A percentile compares a stretch with the other conserved stretches of the same genome.
Evolutionary conservation across 2,888 invertebrate species (phyloP).

Genomic region (Julus scanicus): DNA sequence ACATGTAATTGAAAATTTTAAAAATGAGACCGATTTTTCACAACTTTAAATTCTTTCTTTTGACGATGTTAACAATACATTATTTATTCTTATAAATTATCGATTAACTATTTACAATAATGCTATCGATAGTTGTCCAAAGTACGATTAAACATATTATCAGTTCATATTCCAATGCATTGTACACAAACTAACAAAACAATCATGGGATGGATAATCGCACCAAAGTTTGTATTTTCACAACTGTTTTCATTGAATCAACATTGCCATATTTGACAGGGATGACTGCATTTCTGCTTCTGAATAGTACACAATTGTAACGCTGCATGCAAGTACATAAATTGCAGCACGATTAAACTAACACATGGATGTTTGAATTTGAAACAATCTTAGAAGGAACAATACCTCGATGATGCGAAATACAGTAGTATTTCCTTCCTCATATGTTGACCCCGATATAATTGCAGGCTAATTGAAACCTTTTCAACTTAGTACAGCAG

Average conservation of each 20-base stretch:
- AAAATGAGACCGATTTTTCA: neutral
- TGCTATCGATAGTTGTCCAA: neutral
- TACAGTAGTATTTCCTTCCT: neutral
- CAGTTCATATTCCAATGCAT: neutral
- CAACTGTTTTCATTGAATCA: slow-evolving; percentile 16
- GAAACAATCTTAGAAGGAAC: slow-evolving; percentile 1
- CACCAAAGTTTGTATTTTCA: neutral
- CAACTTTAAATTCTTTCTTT: neutral
- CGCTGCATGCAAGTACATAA: too few species aligned
- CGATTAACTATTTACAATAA: neutral
- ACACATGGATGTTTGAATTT: neutral
- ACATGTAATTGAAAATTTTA: too few species aligned
- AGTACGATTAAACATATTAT: neutral
- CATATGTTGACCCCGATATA: neutral
- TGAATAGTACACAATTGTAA: neutral
- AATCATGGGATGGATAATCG: neutral
- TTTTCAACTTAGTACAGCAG: neutral
- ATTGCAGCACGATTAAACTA: neutral
- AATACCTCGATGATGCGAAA: neutral
- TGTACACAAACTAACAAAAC: neutral
- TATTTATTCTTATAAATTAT: neutral
- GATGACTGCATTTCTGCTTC: neutral
- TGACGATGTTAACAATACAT: neutral
- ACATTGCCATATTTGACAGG: neutral
- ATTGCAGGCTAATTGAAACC: neutral